phyloP scores from a whole-genome alignment of 1,140 invertebrate genomes.

The Sminthurides bifidus region DNA sequence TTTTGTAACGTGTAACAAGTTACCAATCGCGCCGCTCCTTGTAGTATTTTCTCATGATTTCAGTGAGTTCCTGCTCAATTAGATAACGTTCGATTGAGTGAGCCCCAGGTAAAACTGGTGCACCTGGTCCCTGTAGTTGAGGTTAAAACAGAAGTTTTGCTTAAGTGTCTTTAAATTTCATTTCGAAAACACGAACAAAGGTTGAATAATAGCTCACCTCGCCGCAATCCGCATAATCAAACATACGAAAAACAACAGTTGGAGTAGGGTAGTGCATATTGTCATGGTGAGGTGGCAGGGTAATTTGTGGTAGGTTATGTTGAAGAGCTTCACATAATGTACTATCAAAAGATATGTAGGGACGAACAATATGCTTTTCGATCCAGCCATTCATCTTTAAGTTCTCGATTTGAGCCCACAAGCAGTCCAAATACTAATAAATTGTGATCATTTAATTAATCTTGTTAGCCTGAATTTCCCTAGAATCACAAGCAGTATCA shows the following conservation, averaged over 20 bases:
- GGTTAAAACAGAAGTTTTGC: neutral
- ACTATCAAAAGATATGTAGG: constrained; percentile 90
- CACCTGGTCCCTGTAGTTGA: constrained; percentile 11
- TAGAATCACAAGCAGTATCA: neutral
- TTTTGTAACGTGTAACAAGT: neutral
- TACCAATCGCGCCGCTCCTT: constrained; percentile 87
- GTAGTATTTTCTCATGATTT: constrained; percentile 82
- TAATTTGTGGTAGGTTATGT: constrained; percentile 80
- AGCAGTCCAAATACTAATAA: constrained; percentile 75
- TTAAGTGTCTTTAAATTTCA: constrained; percentile 40
- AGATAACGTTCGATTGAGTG: constrained; percentile 96
- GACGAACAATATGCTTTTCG: constrained; percentile 89
- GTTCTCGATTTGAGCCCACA: constrained; percentile 92
- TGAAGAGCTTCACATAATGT: constrained; percentile 89
- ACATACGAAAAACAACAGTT: constrained; percentile 83
- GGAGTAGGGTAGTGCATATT: constrained; percentile 79
- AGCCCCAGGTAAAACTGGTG: constrained; percentile 65
- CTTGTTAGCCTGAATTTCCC: neutral
- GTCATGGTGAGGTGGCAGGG: constrained; percentile 83
- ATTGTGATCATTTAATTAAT: neutral
- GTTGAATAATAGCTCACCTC: constrained; percentile 46
- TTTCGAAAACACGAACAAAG: constrained; percentile 36
- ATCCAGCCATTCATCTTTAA: constrained; percentile 88
- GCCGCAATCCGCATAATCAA: constrained; percentile 97
- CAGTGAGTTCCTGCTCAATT: constrained; percentile 91